phyloP scores from a whole-genome alignment of 2,888 invertebrate genomes.

The Anodontia alba region DNA sequence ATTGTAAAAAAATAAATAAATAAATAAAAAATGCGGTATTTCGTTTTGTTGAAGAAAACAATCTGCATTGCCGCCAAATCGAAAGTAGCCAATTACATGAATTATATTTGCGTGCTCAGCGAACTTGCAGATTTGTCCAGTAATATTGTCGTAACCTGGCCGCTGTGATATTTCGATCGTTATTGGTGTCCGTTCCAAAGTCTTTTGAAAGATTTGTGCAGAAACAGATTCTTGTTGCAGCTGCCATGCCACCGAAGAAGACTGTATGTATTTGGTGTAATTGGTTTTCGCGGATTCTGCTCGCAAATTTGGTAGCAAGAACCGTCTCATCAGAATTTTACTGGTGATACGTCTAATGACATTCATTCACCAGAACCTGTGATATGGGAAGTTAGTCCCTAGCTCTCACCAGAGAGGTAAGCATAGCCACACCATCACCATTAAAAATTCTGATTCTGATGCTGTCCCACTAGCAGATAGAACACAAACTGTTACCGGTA shows the following conservation, averaged over 20 bases:
- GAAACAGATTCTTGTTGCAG: background rate
- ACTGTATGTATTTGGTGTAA: background rate
- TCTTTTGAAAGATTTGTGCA: background rate
- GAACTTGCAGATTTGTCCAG: background rate
- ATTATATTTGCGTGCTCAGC: background rate
- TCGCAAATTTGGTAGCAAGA: too few species aligned
- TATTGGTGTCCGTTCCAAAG: background rate
- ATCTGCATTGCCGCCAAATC: conserved; percentile 2
- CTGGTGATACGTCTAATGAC: too few species aligned
- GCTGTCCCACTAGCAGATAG: too few species aligned
- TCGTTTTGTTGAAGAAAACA: background rate
- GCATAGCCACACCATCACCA: too few species aligned
- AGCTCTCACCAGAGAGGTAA: too few species aligned
- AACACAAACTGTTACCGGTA: too few species aligned
- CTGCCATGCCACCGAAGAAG: background rate
- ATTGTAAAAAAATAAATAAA: too few species aligned
- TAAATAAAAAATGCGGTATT: too few species aligned
- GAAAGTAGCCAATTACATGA: background rate
- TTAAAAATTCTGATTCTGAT: too few species aligned
- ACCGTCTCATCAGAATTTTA: too few species aligned
- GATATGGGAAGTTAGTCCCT: too few species aligned
- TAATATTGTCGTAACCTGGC: background rate
- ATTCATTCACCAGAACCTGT: too few species aligned
- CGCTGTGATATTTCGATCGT: background rate
- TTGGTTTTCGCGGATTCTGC: conserved; percentile 11